Base-by-base conservation (phyloP, 2,113 vertebrate species). In the Hepsetus odoe region DNA sequence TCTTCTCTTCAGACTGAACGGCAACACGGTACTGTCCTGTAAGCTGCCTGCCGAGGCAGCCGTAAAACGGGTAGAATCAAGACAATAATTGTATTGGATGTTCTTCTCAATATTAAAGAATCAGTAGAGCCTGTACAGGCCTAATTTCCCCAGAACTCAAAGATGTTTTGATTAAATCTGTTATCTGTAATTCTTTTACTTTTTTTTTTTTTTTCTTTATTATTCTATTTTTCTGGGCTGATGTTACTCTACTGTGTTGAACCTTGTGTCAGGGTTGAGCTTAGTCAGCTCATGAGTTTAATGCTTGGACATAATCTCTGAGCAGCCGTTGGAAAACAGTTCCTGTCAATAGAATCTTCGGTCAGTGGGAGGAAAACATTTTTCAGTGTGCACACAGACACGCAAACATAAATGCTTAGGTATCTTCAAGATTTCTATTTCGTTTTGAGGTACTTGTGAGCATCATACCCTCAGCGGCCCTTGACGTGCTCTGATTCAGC, bases 11-110 rank as follows among this genome's bases (percentile, higher is more conserved):
- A 86, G 88, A 88, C 89, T 90, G 87, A 91, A 86, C 88, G 90
- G 90, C 91, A 89, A 91, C 88, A 89, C 80, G 91, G 92, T 92
- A 92, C 91, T 91, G 90, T 93, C 90, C 91, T 91, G 89, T 92
- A 89, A 86, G 90, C 91, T 86, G 72, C 89, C 84, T 67, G 70
- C 76, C 79, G 32, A 6, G 82, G 87, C 80, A 86, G 89, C 86
- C 84, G 92, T 89, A 91, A 92, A 91, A 93, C 92, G 90, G 92
- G 91, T 92, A 93, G 90, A 84, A 91, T 88, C 90, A 91, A 90
- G 86, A 92, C 89, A 88, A 91, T 86, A 91, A 90, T 89, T 93
- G 90, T 93, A 92, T 91, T 92, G 90, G 91, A 91, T 92, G 90
- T 91, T 87, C 85, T 81, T 83, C 58, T 90, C 85, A 88, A 85